Evolutionary conservation across 2,888 invertebrate species (phyloP).

Genomic region (Drosophila acutilabella): DNA sequence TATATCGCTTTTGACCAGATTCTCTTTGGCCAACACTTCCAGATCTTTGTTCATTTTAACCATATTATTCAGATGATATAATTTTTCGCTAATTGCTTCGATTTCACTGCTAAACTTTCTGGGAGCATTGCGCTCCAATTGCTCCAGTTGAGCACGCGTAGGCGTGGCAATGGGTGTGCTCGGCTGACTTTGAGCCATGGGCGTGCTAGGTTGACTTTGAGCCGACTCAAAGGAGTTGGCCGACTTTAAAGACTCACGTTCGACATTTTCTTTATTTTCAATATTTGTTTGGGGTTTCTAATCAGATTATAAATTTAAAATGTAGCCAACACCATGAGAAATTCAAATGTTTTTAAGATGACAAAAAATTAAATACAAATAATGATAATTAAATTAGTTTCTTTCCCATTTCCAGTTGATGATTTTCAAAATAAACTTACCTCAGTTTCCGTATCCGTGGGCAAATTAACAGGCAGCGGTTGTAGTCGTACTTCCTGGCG

Average conservation of each 20-base stretch:
- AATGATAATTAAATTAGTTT: conserved; percentile 71
- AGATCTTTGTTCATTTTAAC: conserved; percentile 85
- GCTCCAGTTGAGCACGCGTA: conserved; percentile 81
- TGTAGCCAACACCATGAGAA: conserved; percentile 80
- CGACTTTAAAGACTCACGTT: conserved; percentile 61
- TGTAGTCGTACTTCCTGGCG: conserved; percentile 89
- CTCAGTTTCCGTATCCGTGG: conserved; percentile 90
- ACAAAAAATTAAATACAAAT: conserved; percentile 62
- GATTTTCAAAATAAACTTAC: conserved; percentile 85
- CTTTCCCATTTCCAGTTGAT: conserved; percentile 50
- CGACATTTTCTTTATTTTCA: conserved; percentile 75
- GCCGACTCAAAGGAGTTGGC: conserved; percentile 75
- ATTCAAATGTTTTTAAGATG: conserved; percentile 38
- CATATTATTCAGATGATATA: conserved; percentile 84
- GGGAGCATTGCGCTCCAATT: conserved; percentile 81
- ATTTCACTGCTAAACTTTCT: conserved; percentile 82
- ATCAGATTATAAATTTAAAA: conserved; percentile 3
- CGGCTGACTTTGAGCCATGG: conserved; percentile 57
- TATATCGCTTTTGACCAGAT: conserved; percentile 84
- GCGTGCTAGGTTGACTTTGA: conserved; percentile 53
- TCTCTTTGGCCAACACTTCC: conserved; percentile 83
- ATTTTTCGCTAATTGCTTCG: conserved; percentile 84
- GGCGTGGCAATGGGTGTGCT: conserved; percentile 44
- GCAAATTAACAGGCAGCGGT: conserved; percentile 87
- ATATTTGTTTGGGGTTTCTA: conserved; percentile 50